A percentile compares a stretch with the other conserved stretches of the same genome.
These are phyloP conservation scores for Amiota minor DNA, from an alignment of 2,888 invertebrate species.

Conservation along the genomic window DNA sequence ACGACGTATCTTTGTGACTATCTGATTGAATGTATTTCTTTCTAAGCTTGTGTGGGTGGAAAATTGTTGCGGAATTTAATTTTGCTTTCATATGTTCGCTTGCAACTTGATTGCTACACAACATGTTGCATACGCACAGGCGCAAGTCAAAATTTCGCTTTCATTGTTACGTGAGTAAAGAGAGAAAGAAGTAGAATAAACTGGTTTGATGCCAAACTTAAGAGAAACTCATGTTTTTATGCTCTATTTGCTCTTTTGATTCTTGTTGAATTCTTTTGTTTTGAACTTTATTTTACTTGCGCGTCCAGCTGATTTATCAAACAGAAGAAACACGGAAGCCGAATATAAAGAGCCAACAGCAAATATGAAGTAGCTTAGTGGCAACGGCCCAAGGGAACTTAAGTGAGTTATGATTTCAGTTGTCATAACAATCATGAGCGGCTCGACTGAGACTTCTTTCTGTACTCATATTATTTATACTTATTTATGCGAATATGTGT, in stretches of 20 bases:
- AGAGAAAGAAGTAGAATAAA: background rate
- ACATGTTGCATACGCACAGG: slow-evolving; percentile 62
- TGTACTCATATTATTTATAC: background rate
- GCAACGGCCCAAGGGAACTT: slow-evolving; percentile 15
- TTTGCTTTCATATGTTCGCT: slow-evolving; percentile 16
- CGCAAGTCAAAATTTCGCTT: slow-evolving; percentile 52
- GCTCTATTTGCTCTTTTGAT: slow-evolving; percentile 19
- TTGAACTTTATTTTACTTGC: slow-evolving; percentile 26
- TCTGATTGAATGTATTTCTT: slow-evolving; percentile 14
- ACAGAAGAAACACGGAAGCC: background rate
- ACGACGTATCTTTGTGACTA: slow-evolving; percentile 31
- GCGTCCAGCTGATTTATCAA: slow-evolving; percentile 20
- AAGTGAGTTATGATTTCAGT: slow-evolving; percentile 26
- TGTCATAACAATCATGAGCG: slow-evolving; percentile 28
- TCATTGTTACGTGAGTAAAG: background rate
- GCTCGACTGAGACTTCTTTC: background rate
- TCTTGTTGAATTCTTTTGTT: slow-evolving; percentile 37
- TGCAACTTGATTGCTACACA: slow-evolving; percentile 2
- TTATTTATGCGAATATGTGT: background rate
- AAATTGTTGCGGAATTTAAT: slow-evolving; percentile 8
- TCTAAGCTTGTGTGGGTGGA: background rate
- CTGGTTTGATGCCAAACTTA: slow-evolving; percentile 12
- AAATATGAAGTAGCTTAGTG: background rate
- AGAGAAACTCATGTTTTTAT: slow-evolving; percentile 9
- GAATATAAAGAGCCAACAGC: slow-evolving; percentile 7